phyloP scores from a whole-genome alignment of 1,140 invertebrate species.

The Bombus waltoni region DNA sequence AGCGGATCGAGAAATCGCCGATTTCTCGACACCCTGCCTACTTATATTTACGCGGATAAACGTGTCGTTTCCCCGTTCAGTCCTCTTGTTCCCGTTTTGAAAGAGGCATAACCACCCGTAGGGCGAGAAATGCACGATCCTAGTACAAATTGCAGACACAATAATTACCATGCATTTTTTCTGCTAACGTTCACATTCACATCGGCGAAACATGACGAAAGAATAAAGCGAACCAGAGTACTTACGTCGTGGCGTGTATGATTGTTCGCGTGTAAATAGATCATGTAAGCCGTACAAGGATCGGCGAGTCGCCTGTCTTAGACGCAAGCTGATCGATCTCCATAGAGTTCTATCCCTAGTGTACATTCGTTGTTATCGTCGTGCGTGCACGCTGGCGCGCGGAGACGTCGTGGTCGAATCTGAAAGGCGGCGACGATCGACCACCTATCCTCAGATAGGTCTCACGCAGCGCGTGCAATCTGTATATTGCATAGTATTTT shows the following conservation, averaged over 20 bases:
- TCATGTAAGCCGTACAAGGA: not conserved
- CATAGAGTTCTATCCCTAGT: constrained; percentile 17
- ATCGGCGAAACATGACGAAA: not conserved
- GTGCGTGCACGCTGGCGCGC: not conserved
- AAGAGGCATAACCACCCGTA: not conserved
- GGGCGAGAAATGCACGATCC: constrained; percentile 3
- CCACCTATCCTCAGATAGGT: not conserved
- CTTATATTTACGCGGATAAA: not conserved
- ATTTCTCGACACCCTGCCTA: not conserved
- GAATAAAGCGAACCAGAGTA: not conserved
- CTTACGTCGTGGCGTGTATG: constrained; percentile 1
- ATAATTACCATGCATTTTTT: constrained; percentile 9
- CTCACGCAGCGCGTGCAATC: constrained; percentile 1
- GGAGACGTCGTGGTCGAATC: too few species aligned
- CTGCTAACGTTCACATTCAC: not conserved
- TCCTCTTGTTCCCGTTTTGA: not conserved
- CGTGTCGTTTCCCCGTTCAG: not conserved
- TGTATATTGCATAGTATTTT: constrained; percentile 63
- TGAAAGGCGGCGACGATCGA: not conserved
- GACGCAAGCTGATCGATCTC: not conserved
- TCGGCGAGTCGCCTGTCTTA: not conserved
- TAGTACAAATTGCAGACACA: constrained; percentile 46
- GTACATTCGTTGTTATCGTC: constrained; percentile 6
- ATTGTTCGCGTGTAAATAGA: constrained; percentile 27
- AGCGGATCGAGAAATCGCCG: not conserved